Evolutionary conservation across 2,797 vertebrate species (phyloP), one percentile per base, ranked within the genome.

Genomic region (Sebastes itinus): DNA sequence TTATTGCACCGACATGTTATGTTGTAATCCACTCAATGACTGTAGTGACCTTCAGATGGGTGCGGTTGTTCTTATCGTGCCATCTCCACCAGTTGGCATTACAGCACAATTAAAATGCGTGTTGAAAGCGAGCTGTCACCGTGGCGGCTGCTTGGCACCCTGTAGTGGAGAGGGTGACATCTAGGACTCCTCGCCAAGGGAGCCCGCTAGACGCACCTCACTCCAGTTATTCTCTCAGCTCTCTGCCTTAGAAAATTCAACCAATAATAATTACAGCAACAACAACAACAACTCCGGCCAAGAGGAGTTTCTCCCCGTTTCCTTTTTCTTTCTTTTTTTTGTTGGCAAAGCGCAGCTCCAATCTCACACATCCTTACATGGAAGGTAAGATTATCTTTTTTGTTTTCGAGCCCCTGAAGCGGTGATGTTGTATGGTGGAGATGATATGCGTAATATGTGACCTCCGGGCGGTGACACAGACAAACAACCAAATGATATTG

Each of bases 41-140:
- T 55, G 85, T 28, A 84, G 78, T 92, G 88, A 92, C 90, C 89
- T 92, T 94, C 91, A 87, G 58, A 75, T 87, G 88, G 92, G 92
- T 78, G 90, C 92, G 92, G 92, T 75, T 84, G 89, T 65, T 89
- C 88, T 77, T 82, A 86, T 89, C 89, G 76, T 82, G 91, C 87
- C 28, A 84, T 89, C 93, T 90, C 77, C 88, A 86, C 75, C 85
- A 76, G 84, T 90, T 92, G 91, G 90, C 91, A 91, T 91, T 89
- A 92, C 80, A 85, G 12, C 92, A 85, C 89, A 93, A 94, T 91
- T 92, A 94, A 94, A 91, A 90, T 88, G 91, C 91, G 90, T 79
- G 91, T 90, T 90, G 71, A 86, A 79, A 87, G 87, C 89, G 91
- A 87, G 80, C 89, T 86, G 93, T 93, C 93, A 89, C 84, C 83